Evolutionary conservation across 92 coral and sea anemone genomes (phyloP), one percentile per base, ranked within the genome.

Genomic region (Porites cylindrica): DNA sequence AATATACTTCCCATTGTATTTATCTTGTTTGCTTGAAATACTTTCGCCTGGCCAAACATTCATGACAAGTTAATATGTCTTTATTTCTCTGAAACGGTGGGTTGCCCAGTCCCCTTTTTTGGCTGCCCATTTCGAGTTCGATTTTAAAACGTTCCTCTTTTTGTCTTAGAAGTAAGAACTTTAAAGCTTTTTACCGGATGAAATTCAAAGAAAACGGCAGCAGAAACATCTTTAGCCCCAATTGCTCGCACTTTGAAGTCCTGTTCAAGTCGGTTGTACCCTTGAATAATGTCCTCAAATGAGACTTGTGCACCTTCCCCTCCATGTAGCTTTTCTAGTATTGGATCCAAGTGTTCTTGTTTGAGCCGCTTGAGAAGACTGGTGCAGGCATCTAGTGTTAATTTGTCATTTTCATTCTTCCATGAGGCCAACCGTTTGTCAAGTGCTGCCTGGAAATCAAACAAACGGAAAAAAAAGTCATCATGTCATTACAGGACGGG

Each of bases 221-320:
- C 92, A 50, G 87, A 88, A 69, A 93, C 94, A 23, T 93, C 90
- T 65, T 90, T 89, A 8, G 96, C 94, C 43, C 96, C 96, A 13
- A 66, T 86, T 64, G 92, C 92, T 3, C 72, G 78, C 1, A 24
- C 72, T 66, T 86, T 63, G 70, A 73, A 93, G 62, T 85, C 79
- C 19, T 78, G 80, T 75, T 93, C 91, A 29, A 93, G 70, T 7
- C 17, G 76, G 9, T 86, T 72, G 85, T 80, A 91, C 18, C 88
- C 92, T 67, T 77, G 67, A n/a, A 88, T 76, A 68, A 93, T 87
- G 20, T 85, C 82, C 13, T 84, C 86, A 74, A 91, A 93, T 8
- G 75, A 75, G 7, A 93, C 72, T 75, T 80, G 78, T 68, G 90
- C 78, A 8, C 92, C 96, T 58, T 81, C 87, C 52, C 75, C 78